Conservation (phyloP, 2,113 vertebrate species). For the Mesoclemmys tuberculata region DNA sequence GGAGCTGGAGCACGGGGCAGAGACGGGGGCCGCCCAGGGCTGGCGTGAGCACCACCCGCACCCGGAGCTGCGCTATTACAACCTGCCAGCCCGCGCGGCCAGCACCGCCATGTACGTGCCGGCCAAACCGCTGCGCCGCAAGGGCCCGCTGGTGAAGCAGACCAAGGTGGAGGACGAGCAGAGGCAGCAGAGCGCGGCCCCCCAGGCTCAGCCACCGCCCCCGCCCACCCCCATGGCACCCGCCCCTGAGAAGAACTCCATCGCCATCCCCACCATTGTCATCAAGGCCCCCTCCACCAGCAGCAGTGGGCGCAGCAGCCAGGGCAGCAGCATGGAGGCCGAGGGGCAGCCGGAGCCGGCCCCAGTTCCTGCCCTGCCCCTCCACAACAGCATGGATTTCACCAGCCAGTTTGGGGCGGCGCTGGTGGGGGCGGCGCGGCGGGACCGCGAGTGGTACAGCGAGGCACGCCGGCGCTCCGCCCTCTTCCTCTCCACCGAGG, state of each 20-base stretch:
- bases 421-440: conserved; percentile 89
- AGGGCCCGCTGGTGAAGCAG: conserved; percentile 91
- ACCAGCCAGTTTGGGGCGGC: conserved; percentile 94
- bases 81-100: conserved; percentile 71
- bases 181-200: conserved; percentile 57
- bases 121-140: conserved; percentile 82
- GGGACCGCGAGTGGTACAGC: conserved; percentile 89
- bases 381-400: conserved; percentile 84
- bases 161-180: conserved; percentile 89
- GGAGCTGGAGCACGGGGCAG: conserved; percentile 69
- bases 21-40: conserved; percentile 62
- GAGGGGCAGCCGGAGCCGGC: conserved; percentile 75
- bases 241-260: conserved; percentile 89
- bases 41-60: conserved; percentile 71
- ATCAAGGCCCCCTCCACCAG: conserved; percentile 95
- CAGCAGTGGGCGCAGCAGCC: conserved; percentile 94
- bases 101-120: conserved; percentile 79
- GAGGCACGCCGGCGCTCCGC: conserved; percentile 89
- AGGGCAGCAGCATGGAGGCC: conserved; percentile 93
- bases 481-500: conserved; percentile 93
- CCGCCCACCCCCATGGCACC: conserved; percentile 62
- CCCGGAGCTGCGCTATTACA: conserved; percentile 75
- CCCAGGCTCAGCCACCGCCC: conserved; percentile 40
- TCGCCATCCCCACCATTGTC: conserved; percentile 93
- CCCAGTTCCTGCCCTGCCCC: conserved; percentile 54